Conservation (phyloP, 2,797 vertebrate genomes). For the Hemibagrus guttatus region DNA sequence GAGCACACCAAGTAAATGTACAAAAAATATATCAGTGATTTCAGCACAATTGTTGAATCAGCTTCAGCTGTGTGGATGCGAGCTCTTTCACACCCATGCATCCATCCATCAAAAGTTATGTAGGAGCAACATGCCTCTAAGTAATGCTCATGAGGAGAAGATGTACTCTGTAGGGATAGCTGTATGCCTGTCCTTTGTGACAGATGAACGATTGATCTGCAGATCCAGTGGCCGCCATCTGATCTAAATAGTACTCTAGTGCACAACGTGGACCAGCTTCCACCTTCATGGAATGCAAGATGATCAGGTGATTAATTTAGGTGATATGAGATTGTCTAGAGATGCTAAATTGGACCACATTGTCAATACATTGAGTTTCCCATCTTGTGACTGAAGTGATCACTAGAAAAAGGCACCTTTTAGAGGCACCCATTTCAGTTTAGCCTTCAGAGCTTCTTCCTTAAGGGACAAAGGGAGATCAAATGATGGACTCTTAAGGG, state of each 20-base stretch:
- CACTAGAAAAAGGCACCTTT: neutral
- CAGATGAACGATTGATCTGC: conserved; percentile 15
- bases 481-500: neutral
- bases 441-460: neutral
- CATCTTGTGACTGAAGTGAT: neutral
- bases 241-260: neutral
- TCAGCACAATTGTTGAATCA: neutral
- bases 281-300: neutral
- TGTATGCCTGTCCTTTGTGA: neutral
- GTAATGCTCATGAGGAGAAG: neutral
- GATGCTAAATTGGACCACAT: neutral
- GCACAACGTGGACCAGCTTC: neutral
- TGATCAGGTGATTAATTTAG: neutral
- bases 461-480: neutral
- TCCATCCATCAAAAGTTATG: neutral
- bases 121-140: neutral
- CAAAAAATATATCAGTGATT: neutral
- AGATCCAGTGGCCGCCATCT: conserved; percentile 8
- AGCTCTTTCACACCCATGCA: neutral
- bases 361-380: neutral
- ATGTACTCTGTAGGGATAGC: neutral
- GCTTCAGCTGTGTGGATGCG: neutral
- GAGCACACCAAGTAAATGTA: neutral
- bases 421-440: neutral
- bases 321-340: neutral